Conservation (phyloP, 1,140 invertebrate species). For the Cydia pomonella region DNA sequence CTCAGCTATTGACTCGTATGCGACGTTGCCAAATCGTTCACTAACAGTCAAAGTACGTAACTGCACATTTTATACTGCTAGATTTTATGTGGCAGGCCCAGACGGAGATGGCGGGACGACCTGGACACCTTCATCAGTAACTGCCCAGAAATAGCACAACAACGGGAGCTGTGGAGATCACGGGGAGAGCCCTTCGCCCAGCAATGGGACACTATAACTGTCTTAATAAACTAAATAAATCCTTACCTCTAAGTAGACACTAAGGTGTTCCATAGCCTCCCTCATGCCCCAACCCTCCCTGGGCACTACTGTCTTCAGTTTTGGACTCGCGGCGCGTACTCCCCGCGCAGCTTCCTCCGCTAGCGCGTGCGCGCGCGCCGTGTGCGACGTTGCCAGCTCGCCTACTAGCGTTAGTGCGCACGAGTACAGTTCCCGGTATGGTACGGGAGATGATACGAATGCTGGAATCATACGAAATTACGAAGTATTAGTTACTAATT, state of each 20-base stretch:
- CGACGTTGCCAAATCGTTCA: conserved; percentile 45
- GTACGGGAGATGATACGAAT: conserved; percentile 62
- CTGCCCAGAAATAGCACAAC: too few relatives aligned
- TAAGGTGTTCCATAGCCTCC: conserved; percentile 45
- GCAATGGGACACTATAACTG: too few relatives aligned
- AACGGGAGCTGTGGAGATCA: too few relatives aligned
- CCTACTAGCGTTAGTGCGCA: conserved; percentile 49
- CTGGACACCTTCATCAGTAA: too few relatives aligned
- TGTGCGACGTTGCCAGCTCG: conserved; percentile 44
- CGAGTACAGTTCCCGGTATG: conserved; percentile 65
- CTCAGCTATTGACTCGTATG: too few relatives aligned
- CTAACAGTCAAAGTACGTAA: neutral
- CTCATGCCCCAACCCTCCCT: conserved; percentile 44
- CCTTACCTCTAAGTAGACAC: conserved; percentile 71
- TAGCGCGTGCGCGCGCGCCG: conserved; percentile 37
- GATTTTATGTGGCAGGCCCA: too few relatives aligned
- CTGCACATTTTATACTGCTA: too few relatives aligned
- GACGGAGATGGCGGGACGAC: too few relatives aligned
- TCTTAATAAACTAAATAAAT: too few relatives aligned
- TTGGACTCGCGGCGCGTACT: conserved; percentile 46
- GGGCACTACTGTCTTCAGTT: conserved; percentile 25
- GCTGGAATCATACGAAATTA: conserved; percentile 42
- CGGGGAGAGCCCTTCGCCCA: too few relatives aligned
- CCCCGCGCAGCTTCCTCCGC: conserved; percentile 37
- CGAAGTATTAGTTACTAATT: neutral